Percentiles rank a stretch among this genome's conserved stretches.
Conservation (phyloP, 2,888 invertebrate species). For the Malthinus seriepunctatus region DNA sequence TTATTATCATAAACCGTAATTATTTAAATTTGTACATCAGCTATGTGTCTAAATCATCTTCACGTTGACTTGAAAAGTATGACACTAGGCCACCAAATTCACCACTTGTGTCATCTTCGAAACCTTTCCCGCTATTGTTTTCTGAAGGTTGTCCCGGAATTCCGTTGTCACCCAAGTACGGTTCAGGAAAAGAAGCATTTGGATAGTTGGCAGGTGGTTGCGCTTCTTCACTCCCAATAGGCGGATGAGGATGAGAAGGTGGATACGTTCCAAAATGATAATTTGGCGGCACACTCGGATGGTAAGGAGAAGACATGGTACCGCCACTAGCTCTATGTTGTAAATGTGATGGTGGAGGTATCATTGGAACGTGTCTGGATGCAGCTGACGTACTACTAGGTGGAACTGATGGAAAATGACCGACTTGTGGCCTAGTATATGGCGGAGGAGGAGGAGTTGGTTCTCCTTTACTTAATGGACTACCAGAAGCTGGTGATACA, state of each 20-base stretch:
- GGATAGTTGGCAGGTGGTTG: conserved; percentile 51
- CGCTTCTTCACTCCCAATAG: conserved; percentile 52
- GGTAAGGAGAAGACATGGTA: conserved; percentile 49
- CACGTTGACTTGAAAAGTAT: conserved; percentile 88
- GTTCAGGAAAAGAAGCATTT: conserved; percentile 49
- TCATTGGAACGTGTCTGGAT: conserved; percentile 11
- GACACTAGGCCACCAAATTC: conserved; percentile 90
- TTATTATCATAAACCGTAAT: conserved; percentile 1
- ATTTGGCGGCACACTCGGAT: conserved; percentile 55
- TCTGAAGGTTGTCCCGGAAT: conserved; percentile 32
- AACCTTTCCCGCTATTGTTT: conserved; percentile 49
- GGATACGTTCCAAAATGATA: conserved; percentile 56
- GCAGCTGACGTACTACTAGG: conserved; percentile 19
- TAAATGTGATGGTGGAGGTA: conserved; percentile 21
- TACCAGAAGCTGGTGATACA: conserved; percentile 52
- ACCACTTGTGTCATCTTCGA: conserved; percentile 63
- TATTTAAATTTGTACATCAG: conserved; percentile 29
- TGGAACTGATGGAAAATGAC: conserved; percentile 44
- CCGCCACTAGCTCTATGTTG: conserved; percentile 44
- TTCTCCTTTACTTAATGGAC: conserved; percentile 45
- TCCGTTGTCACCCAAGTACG: conserved; percentile 31
- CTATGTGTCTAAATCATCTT: conserved; percentile 85
- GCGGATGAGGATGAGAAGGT: conserved; percentile 46
- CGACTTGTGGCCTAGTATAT: conserved; percentile 50
- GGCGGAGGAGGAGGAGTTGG: conserved; percentile 44